Conservation (phyloP, 2,888 invertebrate genomes). For the Nudaria mundana region DNA sequence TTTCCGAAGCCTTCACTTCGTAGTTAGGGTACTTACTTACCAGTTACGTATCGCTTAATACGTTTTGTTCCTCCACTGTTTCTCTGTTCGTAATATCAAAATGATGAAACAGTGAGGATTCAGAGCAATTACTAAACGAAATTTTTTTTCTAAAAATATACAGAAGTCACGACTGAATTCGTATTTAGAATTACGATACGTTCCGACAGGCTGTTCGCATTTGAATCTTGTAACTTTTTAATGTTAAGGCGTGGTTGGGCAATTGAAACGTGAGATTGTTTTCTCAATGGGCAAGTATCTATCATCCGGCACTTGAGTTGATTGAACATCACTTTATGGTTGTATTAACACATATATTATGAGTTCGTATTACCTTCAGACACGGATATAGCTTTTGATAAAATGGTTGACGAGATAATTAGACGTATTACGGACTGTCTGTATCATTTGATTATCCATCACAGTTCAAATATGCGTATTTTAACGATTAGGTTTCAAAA, state of each 20-base stretch:
- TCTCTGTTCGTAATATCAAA: too few species aligned
- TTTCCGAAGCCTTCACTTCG: too few species aligned
- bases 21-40: too few species aligned
- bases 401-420: constrained; percentile 19
- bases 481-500: too few species aligned
- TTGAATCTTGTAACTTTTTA: constrained; percentile 12
- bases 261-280: constrained; percentile 24
- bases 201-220: constrained; percentile 35
- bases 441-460: too few species aligned
- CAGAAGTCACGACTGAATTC: constrained; percentile 11
- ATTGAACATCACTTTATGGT: constrained; percentile 4
- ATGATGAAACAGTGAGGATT: too few species aligned
- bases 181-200: constrained; percentile 17
- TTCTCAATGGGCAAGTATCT: background rate
- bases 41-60: too few species aligned
- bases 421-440: constrained; percentile 11
- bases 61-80: too few species aligned
- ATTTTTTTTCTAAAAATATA: constrained; percentile 11
- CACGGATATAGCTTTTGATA: constrained; percentile 11
- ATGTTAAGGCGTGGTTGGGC: constrained; percentile 18
- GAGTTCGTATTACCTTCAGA: constrained; percentile 1
- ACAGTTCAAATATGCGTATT: background rate
- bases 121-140: background rate
- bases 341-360: background rate
- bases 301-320: constrained; percentile 19